Percentiles rank a stretch among this genome's conserved stretches.
phyloP scores from a whole-genome alignment of 2,888 invertebrate genomes.

The Apodemia duryi region DNA sequence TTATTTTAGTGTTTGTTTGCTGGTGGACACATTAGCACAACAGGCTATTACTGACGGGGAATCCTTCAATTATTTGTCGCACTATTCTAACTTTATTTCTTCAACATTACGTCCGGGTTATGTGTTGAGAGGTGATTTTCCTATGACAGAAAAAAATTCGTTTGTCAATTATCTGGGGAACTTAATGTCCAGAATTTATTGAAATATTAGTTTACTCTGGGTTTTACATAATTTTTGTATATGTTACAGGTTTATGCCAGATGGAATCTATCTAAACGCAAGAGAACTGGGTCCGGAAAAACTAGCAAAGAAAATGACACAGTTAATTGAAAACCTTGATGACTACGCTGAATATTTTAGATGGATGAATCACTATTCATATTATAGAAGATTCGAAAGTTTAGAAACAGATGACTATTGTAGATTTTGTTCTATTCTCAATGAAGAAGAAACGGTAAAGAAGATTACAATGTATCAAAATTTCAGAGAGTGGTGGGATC shows the following conservation, averaged over 20 bases:
- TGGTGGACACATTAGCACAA: too few species aligned
- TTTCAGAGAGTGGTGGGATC: constrained; percentile 58
- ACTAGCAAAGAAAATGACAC: constrained; percentile 50
- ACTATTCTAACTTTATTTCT: too few species aligned
- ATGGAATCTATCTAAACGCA: constrained; percentile 57
- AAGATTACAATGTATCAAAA: constrained; percentile 42
- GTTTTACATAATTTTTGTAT: not conserved
- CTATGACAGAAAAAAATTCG: too few species aligned
- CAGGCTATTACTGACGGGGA: too few species aligned
- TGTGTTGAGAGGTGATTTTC: too few species aligned
- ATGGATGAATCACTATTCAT: constrained; percentile 61
- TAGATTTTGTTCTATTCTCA: constrained; percentile 52
- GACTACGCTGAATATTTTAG: constrained; percentile 54
- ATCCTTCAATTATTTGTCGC: too few species aligned
- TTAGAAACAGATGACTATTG: constrained; percentile 60
- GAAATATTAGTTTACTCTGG: not conserved
- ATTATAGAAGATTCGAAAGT: constrained; percentile 41
- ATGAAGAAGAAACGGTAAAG: constrained; percentile 43
- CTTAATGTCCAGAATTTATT: too few species aligned
- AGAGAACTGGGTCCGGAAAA: constrained; percentile 39
- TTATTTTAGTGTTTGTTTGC: too few species aligned
- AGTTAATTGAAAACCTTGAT: constrained; percentile 47
- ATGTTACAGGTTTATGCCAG: constrained; percentile 60
- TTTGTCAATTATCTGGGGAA: too few species aligned
- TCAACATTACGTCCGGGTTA: too few species aligned